Percentiles rank a stretch among this genome's conserved stretches.
These are phyloP conservation scores for Opisthocomus hoazin DNA, from an alignment of 2,113 vertebrate species.

Conservation along the genomic window DNA sequence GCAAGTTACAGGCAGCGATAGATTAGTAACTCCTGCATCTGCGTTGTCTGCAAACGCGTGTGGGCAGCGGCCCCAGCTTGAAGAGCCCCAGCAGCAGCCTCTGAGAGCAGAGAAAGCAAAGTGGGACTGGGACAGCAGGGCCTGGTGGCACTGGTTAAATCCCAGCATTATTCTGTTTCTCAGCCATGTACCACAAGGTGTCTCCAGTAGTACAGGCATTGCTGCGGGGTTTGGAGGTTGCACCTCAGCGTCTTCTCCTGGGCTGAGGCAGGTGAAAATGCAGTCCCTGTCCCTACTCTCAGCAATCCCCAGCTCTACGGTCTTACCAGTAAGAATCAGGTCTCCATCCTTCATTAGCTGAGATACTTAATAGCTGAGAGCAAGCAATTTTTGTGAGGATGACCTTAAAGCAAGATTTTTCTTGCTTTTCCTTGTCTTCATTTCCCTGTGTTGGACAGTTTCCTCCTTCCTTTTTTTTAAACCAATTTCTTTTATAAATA, in stretches of 20 bases:
- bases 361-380: neutral
- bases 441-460: neutral
- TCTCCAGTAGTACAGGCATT: slow-evolving; percentile 27
- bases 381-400: neutral
- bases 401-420: neutral
- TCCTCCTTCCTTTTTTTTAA: neutral
- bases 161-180: neutral
- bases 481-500: too few relatives aligned
- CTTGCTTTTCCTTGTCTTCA: neutral
- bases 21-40: neutral
- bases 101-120: neutral
- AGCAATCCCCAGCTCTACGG: neutral
- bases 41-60: fast-evolving
- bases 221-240: neutral
- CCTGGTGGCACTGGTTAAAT: neutral
- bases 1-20: neutral
- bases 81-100: neutral
- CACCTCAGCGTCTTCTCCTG: neutral
- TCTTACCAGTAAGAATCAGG: neutral
- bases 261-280: neutral
- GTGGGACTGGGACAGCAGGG: neutral
- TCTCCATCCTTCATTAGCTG: neutral
- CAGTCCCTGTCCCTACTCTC: too few relatives aligned
- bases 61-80: neutral
- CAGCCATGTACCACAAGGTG: slow-evolving; percentile 32